Conservation (phyloP, 2,888 invertebrate genomes). For the Plebejus anna region DNA sequence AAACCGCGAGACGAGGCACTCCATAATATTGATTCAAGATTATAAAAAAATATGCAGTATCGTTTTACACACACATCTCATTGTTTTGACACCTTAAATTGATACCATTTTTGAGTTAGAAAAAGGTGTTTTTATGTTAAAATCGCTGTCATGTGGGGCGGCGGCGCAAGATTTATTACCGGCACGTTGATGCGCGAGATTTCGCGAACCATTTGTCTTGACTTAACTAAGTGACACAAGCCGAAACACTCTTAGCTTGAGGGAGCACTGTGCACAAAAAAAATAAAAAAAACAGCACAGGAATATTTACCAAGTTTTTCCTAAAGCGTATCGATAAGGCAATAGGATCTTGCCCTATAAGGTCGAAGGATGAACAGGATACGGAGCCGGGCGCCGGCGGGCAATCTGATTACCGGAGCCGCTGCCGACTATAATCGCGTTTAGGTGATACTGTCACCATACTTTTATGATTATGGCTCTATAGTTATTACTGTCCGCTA, state of each 20-base stretch:
- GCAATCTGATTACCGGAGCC: slow-evolving; percentile 59
- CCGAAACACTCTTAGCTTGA: slow-evolving; percentile 3
- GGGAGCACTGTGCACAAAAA: not conserved
- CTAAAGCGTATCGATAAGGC: not conserved
- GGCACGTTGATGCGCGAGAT: slow-evolving; percentile 50
- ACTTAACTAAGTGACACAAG: slow-evolving; percentile 22
- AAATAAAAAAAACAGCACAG: no score
- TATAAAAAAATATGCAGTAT: not conserved
- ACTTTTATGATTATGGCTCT: slow-evolving; percentile 1
- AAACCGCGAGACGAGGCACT: not conserved
- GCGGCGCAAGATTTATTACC: slow-evolving; percentile 46
- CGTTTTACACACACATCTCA: not conserved
- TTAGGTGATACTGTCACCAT: slow-evolving; percentile 42
- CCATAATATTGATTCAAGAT: not conserved
- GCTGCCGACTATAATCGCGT: slow-evolving; percentile 49
- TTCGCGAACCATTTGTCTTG: slow-evolving; percentile 53
- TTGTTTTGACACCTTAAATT: no score
- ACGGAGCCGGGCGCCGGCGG: slow-evolving; percentile 48
- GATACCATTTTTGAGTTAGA: not conserved
- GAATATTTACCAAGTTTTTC: not conserved
- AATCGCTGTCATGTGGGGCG: not conserved
- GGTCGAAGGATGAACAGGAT: slow-evolving; percentile 54
- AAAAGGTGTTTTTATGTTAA: not conserved
- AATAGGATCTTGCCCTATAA: not conserved
- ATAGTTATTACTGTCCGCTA: not conserved